Conservation (phyloP, 2,888 invertebrate species). For the Lobophora halterata region DNA sequence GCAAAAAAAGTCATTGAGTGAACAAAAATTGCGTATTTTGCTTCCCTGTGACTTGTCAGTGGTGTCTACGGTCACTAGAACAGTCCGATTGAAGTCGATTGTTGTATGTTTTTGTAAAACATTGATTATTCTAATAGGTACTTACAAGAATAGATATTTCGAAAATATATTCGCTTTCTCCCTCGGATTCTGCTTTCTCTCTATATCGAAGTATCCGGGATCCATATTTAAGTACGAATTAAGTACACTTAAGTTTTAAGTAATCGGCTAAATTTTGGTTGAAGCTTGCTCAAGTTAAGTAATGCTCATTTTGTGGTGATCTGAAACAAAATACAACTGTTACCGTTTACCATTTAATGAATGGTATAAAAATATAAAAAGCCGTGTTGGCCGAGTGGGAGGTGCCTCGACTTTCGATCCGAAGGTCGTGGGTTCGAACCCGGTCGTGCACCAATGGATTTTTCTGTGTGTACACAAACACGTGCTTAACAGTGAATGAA, state of each 20-base stretch:
- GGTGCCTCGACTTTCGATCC: too few relatives aligned
- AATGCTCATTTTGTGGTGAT: constrained; percentile 5
- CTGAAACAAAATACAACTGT: constrained; percentile 18
- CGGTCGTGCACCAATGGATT: too few relatives aligned
- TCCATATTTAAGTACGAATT: constrained; percentile 56
- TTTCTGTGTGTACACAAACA: too few relatives aligned
- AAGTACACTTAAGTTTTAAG: constrained; percentile 20
- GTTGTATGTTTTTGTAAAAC: too few relatives aligned
- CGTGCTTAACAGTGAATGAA: too few relatives aligned
- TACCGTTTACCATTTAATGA: not conserved
- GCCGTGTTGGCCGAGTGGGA: not conserved
- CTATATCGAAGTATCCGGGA: constrained; percentile 73
- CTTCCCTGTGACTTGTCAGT: too few relatives aligned
- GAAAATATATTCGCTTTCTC: constrained; percentile 83
- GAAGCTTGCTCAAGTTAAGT: not conserved
- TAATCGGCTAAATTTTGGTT: constrained; percentile 1
- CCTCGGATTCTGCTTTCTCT: constrained; percentile 82
- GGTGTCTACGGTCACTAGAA: too few relatives aligned
- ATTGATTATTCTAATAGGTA: too few relatives aligned
- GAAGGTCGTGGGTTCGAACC: too few relatives aligned
- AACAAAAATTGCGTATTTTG: too few relatives aligned
- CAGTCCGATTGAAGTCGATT: too few relatives aligned
- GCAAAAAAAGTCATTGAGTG: too few relatives aligned
- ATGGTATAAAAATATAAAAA: not conserved
- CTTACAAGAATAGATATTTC: constrained; percentile 84